These are phyloP conservation scores for Serripes groenlandicus DNA, from an alignment of 2,888 invertebrate genomes.

Conservation along the genomic window DNA sequence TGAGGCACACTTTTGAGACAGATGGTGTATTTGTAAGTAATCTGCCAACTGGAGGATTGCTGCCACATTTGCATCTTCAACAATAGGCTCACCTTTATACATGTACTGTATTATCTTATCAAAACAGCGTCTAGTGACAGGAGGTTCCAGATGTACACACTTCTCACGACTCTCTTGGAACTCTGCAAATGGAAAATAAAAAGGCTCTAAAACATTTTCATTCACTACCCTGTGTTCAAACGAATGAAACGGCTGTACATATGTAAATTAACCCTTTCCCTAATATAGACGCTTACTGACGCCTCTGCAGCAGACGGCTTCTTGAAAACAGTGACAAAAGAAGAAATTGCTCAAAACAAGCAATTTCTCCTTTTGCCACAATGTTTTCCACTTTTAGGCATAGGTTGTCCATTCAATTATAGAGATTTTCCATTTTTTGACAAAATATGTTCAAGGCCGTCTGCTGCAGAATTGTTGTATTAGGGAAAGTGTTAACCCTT, in stretches of 20 bases:
- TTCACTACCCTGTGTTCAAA: background rate
- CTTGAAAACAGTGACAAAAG: background rate
- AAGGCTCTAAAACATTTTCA: background rate
- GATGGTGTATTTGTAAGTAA: conserved; percentile 27
- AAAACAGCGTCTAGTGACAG: conserved; percentile 17
- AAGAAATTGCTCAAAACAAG: background rate
- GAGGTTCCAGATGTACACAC: conserved; percentile 2
- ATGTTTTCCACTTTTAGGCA: background rate
- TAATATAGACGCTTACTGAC: too few relatives aligned
- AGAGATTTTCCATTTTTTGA: too few relatives aligned
- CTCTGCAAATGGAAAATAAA: background rate
- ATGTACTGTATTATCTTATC: conserved; percentile 23
- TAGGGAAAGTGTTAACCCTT: too few relatives aligned
- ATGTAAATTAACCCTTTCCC: too few relatives aligned
- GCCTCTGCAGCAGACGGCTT: too few relatives aligned
- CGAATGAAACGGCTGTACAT: background rate
- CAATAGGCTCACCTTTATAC: conserved; percentile 17
- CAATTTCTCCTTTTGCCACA: background rate
- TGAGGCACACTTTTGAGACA: conserved; percentile 2
- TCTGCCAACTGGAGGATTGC: conserved; percentile 17
- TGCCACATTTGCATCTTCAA: conserved; percentile 10
- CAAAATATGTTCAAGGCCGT: too few relatives aligned
- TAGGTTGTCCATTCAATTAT: too few relatives aligned
- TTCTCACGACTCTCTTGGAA: conserved; percentile 23
- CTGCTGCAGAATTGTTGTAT: too few relatives aligned